Conservation (phyloP, 2,797 vertebrate genomes). For the Aselliscus stoliczkanus region DNA sequence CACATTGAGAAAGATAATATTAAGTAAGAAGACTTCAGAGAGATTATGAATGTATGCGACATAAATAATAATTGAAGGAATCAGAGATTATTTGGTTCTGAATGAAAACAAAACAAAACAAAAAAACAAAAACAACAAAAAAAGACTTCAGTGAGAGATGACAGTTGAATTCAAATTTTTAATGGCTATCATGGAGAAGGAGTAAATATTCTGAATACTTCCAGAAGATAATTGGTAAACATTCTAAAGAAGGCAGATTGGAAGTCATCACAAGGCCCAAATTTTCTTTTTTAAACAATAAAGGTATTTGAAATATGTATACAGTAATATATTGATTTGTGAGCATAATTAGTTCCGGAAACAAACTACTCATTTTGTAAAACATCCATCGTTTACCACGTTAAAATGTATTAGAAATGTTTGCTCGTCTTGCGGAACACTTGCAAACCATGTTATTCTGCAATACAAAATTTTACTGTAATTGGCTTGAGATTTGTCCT, state of each 20-base stretch:
- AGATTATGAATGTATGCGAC: background rate
- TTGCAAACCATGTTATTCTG: too few species aligned
- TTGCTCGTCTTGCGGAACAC: too few species aligned
- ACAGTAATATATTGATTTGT: too few species aligned
- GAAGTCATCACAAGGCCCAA: background rate
- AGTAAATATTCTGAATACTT: background rate
- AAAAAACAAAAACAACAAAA: background rate
- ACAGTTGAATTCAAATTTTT: background rate
- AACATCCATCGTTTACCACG: too few species aligned
- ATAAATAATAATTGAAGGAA: background rate
- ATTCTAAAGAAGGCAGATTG: background rate
- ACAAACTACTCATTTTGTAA: too few species aligned
- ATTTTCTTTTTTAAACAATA: background rate
- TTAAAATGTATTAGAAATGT: too few species aligned
- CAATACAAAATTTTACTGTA: too few species aligned
- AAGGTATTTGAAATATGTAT: background rate
- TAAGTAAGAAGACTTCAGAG: background rate
- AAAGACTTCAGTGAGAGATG: background rate
- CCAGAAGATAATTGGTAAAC: background rate
- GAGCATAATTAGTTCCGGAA: too few species aligned
- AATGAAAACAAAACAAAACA: background rate
- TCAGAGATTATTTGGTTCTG: background rate
- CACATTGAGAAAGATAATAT: background rate
- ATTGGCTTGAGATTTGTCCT: background rate
- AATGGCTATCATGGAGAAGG: background rate